Evolutionary conservation across 1,140 invertebrate species (phyloP).

Genomic region (Saccostrea cuccullata): DNA sequence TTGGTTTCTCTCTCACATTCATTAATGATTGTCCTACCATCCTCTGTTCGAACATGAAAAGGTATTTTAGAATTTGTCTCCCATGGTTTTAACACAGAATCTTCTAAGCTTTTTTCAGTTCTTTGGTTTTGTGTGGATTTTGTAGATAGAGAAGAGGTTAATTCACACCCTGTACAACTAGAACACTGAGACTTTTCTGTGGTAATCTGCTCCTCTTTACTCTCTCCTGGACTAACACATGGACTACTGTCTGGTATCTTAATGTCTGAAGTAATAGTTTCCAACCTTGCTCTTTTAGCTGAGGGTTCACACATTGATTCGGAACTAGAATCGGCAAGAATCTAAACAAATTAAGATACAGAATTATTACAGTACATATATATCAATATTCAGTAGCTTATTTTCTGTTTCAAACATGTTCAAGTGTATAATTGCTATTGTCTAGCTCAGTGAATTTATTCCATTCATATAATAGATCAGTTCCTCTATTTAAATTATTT

Average conservation of each 20-base stretch:
- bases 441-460: too few species aligned
- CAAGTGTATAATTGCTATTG: too few species aligned
- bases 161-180: not conserved
- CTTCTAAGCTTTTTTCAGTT: not conserved
- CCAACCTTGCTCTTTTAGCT: slow-evolving; percentile 8
- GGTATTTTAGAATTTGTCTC: not conserved
- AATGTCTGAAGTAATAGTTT: not conserved
- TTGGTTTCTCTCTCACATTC: not conserved
- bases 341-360: not conserved
- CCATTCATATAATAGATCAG: too few species aligned
- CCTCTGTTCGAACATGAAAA: not conserved
- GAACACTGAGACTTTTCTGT: not conserved
- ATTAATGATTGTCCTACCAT: not conserved
- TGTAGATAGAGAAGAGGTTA: not conserved
- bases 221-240: not conserved
- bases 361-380: too few species aligned
- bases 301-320: not conserved
- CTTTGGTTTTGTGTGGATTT: not conserved
- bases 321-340: not conserved
- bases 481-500: too few species aligned
- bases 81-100: not conserved
- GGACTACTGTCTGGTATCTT: not conserved
- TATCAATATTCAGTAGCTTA: too few species aligned
- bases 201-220: not conserved
- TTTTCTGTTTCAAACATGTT: too few species aligned